These are phyloP conservation scores for Morphnarchus princeps DNA, from an alignment of 2,113 vertebrate species.

Conservation along the genomic window DNA sequence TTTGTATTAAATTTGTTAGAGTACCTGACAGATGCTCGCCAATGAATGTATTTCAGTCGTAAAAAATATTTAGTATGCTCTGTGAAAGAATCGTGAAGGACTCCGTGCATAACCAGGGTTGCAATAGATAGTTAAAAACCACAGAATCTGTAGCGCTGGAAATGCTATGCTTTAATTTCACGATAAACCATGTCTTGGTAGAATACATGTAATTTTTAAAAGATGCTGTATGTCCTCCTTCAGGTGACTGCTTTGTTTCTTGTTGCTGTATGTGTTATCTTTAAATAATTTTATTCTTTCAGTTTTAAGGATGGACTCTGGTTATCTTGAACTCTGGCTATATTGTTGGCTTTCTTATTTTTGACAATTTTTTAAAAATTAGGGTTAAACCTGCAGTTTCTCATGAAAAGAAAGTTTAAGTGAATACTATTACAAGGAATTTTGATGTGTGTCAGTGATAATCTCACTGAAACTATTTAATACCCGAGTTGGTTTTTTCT, in stretches of 20 bases:
- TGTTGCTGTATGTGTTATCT: neutral
- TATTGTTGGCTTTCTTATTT: neutral
- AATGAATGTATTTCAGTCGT: neutral
- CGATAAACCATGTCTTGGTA: neutral
- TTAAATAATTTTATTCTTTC: neutral
- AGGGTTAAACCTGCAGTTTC: neutral
- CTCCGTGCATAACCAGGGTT: neutral
- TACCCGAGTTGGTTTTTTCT: neutral
- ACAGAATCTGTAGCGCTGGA: neutral
- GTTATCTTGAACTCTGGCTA: neutral
- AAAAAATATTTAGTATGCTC: neutral
- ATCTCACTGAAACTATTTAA: neutral
- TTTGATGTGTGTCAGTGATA: neutral
- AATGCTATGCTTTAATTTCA: neutral
- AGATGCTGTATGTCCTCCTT: neutral
- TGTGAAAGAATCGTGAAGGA: neutral
- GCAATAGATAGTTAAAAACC: neutral
- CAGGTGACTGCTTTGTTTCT: neutral
- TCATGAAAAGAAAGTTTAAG: neutral
- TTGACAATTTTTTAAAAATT: neutral
- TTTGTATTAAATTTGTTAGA: neutral
- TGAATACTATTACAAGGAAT: too few relatives aligned
- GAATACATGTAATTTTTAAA: neutral
- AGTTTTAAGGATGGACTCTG: neutral
- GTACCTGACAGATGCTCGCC: neutral